Percentiles rank a stretch among this genome's conserved stretches.
phyloP scores from a whole-genome alignment of 2,888 invertebrate genomes.

The Calameuta idolon region DNA sequence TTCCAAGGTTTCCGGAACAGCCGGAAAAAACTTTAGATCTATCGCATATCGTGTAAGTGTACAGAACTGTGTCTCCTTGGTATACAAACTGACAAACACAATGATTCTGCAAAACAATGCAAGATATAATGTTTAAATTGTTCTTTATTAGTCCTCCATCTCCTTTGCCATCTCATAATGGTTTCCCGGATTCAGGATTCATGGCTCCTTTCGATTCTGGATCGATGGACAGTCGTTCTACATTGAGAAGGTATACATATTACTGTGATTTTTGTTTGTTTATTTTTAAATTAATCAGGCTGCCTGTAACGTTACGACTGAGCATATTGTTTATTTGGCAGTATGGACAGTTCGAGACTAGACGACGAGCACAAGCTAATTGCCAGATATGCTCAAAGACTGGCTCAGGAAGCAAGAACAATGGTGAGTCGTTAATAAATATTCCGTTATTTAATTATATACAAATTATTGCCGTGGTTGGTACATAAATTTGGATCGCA shows the following conservation, averaged over 20 bases:
- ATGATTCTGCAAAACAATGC: neutral
- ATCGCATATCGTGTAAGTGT: slow-evolving; percentile 92
- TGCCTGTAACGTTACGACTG: neutral
- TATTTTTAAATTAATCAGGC: neutral
- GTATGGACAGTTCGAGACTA: slow-evolving; percentile 62
- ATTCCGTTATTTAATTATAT: neutral
- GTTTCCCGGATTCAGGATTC: slow-evolving; percentile 81
- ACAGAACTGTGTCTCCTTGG: slow-evolving; percentile 12
- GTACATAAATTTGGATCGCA: neutral
- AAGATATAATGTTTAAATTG: slow-evolving; percentile 22
- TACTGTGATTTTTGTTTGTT: neutral
- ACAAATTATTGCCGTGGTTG: neutral
- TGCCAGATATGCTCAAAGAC: slow-evolving; percentile 94
- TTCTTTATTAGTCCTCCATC: slow-evolving; percentile 82
- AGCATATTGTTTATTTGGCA: slow-evolving; percentile 25
- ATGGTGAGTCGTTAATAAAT: slow-evolving; percentile 64
- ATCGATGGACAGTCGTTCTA: slow-evolving; percentile 78
- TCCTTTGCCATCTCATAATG: slow-evolving; percentile 93
- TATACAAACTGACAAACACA: neutral
- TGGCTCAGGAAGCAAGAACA: slow-evolving; percentile 92
- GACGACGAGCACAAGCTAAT: slow-evolving; percentile 98
- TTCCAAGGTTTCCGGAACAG: slow-evolving; percentile 92
- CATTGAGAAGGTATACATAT: slow-evolving; percentile 69
- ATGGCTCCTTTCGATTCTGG: slow-evolving; percentile 81
- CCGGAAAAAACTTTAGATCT: slow-evolving; percentile 95